These are phyloP conservation scores for Trissolcus basalis DNA, from an alignment of 1,140 invertebrate species.

Conservation along the genomic window DNA sequence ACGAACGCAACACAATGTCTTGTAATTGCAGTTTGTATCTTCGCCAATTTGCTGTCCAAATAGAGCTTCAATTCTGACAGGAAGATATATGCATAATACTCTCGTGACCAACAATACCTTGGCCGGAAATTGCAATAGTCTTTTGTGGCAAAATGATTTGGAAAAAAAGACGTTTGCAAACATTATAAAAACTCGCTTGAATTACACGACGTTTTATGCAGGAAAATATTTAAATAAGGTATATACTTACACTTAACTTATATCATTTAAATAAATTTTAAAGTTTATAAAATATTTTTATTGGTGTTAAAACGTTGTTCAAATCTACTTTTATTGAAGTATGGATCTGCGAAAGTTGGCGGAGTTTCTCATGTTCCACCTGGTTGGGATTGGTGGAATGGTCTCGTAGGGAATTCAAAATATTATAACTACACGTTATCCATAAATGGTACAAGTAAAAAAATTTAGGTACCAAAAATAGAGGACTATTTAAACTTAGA, in stretches of 20 bases:
- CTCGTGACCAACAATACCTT: constrained; percentile 86
- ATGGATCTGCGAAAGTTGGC: constrained; percentile 70
- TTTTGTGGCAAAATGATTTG: constrained; percentile 79
- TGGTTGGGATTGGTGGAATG: constrained; percentile 90
- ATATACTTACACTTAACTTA: no score
- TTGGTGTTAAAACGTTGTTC: not conserved
- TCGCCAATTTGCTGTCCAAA: constrained; percentile 93
- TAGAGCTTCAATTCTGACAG: constrained; percentile 90
- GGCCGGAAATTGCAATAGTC: constrained; percentile 84
- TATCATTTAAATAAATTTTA: no score
- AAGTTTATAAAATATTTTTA: constrained; percentile 37
- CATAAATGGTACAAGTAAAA: constrained; percentile 83
- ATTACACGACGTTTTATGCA: constrained; percentile 88
- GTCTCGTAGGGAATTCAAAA: constrained; percentile 87
- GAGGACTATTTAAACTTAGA: constrained; percentile 91
- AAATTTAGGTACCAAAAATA: constrained; percentile 75
- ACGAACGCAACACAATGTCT: no score
- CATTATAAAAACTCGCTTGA: constrained; percentile 78
- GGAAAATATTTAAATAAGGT: constrained; percentile 92
- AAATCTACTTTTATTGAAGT: constrained; percentile 5
- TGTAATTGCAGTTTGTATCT: constrained; percentile 80
- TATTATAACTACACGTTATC: constrained; percentile 94
- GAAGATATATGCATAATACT: constrained; percentile 90
- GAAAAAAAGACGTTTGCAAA: constrained; percentile 84
- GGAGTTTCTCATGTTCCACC: constrained; percentile 82